Percentiles rank a stretch among this genome's conserved stretches.
Conservation (phyloP, 2,797 vertebrate species). For the Chaunax sp. region DNA sequence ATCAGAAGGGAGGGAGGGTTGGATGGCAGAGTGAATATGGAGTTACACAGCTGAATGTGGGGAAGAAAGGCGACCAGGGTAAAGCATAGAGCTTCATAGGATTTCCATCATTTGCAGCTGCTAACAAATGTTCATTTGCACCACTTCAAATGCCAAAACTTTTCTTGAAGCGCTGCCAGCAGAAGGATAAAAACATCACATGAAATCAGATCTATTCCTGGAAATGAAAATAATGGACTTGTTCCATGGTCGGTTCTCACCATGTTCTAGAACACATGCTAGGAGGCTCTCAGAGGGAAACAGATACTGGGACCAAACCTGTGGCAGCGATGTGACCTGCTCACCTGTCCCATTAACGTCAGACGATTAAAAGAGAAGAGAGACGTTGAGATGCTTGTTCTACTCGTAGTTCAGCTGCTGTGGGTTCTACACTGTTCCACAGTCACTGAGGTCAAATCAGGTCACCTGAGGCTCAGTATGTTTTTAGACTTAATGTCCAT, state of each 20-base stretch:
- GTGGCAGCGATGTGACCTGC: no score
- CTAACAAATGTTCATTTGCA: slow-evolving; percentile 7
- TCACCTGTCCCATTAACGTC: no score
- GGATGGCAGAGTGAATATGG: not conserved
- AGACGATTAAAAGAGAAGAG: no score
- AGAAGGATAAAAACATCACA: not conserved
- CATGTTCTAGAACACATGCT: no score
- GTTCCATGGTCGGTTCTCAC: no score
- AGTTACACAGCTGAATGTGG: not conserved
- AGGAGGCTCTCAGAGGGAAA: no score
- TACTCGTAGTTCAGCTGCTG: no score
- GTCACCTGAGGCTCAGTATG: no score
- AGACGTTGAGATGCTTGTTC: no score
- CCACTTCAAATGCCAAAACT: not conserved
- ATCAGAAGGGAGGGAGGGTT: not conserved
- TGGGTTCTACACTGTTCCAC: no score
- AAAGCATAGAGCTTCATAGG: not conserved
- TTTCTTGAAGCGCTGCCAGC: slow-evolving; percentile 10
- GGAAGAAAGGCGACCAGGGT: not conserved
- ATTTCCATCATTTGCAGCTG: slow-evolving; percentile 5
- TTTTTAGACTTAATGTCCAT: not conserved
- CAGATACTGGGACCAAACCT: no score
- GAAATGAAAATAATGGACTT: not conserved
- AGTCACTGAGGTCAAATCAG: no score
- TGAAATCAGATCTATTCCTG: not conserved